Base-by-base conservation (phyloP, 2,797 vertebrate species). In the Microctenopoma stevenorrisi region DNA sequence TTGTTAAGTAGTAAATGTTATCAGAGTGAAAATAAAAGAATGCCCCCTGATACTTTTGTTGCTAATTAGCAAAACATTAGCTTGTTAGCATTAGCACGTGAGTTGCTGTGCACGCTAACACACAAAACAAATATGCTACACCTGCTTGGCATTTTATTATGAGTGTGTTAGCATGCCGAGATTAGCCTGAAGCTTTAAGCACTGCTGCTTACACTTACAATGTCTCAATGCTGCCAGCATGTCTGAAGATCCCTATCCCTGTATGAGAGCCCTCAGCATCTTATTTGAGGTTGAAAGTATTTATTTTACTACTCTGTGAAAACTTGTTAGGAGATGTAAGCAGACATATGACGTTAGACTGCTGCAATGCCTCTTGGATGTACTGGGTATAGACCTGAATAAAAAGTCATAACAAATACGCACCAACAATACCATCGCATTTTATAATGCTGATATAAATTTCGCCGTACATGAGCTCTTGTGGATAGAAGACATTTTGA, bases 401-500 rank as follows among this genome's bases (percentile, higher is more conserved):
- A n/a, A 38, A 0, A 40, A 13, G 16, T 13, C 2, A 4, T 40
- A 4, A 25, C 12, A 50, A 18, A 11, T 50, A 42, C 58, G 53
- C 16, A 12, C 54, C 35, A 54, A n/a, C 26, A 33, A 7, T 22
- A 48, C 40, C 15, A 48, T 57, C 6, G 42, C 9, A 13, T 18
- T 25, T 48, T 25, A 25, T 40, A 16, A 1, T 60, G 40, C 11
- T 7, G 6, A 38, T 38, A 72, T 63, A 28, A 18, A 55, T 69
- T 63, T 22, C 53, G 37, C 42, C 1, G 40, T 13, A 15, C 43
- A 52, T 68, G 43, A 73, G 65, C 38, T 65, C 15, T 13, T 44
- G 44, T 64, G 26, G 35, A 76, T 52, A 65, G 50, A 0, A 55
- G 57, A 56, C 48, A 40, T 35, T 77, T 55, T 46, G 35, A 22